Conservation (phyloP, 2,113 vertebrate genomes). For the Willisornis vidua region DNA sequence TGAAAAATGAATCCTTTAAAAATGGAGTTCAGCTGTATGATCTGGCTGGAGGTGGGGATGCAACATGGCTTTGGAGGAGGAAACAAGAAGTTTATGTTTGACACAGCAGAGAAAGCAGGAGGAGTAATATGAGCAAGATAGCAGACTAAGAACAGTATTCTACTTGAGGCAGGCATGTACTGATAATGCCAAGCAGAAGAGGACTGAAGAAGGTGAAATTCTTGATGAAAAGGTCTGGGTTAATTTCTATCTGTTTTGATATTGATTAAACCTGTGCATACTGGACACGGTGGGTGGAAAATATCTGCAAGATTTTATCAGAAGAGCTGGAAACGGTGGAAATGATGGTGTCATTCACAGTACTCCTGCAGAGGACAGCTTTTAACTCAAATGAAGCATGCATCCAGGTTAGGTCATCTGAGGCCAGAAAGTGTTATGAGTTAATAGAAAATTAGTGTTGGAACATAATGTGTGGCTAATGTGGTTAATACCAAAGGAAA, state of each 20-base stretch:
- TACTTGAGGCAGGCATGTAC: not conserved
- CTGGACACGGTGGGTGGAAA: not conserved
- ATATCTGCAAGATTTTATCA: not conserved
- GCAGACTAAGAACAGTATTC: not conserved
- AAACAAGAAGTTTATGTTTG: slow-evolving; percentile 28
- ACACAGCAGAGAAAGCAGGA: not conserved
- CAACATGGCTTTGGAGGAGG: slow-evolving; percentile 21
- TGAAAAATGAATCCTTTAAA: slow-evolving; percentile 58
- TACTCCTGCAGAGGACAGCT: not conserved
- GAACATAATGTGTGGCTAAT: not conserved
- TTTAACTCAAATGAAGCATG: not conserved
- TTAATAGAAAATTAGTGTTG: not conserved
- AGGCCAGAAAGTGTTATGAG: not conserved
- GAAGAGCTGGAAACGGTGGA: not conserved
- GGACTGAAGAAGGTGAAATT: not conserved
- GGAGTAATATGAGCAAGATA: not conserved
- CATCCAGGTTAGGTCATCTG: not conserved
- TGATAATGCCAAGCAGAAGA: not conserved
- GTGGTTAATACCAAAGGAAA: not conserved
- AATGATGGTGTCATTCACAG: not conserved
- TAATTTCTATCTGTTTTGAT: not conserved
- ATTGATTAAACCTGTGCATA: not conserved
- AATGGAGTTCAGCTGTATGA: not conserved
- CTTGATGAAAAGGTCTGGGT: not conserved
- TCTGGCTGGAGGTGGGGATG: not conserved